Conservation (phyloP, 2,888 invertebrate genomes). For the Papilio elwesi region DNA sequence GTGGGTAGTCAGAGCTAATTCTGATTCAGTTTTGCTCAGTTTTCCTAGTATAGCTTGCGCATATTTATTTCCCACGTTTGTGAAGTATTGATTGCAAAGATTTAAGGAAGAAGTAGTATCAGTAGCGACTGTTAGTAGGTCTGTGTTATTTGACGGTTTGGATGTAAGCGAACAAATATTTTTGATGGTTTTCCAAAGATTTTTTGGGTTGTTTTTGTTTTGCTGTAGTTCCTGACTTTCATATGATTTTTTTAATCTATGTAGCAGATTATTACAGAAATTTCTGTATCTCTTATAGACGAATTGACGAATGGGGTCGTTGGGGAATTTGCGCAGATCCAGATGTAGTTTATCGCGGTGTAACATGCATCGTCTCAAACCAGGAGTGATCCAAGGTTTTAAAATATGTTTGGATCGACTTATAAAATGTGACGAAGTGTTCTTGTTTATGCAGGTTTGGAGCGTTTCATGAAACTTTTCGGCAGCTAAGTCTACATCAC, state of each 20-base stretch:
- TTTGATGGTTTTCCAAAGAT: not conserved
- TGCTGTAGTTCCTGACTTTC: not conserved
- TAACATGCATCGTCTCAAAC: too few species aligned
- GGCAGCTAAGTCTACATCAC: not conserved
- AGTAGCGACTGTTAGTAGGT: conserved; percentile 1
- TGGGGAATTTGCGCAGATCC: not conserved
- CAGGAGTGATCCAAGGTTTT: conserved; percentile 24
- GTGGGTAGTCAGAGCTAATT: not conserved
- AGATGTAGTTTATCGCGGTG: conserved; percentile 4
- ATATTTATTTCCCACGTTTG: not conserved
- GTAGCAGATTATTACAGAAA: too few species aligned
- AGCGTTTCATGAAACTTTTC: not conserved
- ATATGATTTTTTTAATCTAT: conserved; percentile 6
- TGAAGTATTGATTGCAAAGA: conserved; percentile 1
- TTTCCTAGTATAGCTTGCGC: not conserved
- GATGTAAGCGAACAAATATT: not conserved
- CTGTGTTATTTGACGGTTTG: not conserved
- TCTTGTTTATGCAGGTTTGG: not conserved
- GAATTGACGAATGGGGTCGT: not conserved
- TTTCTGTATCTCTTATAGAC: conserved; percentile 2
- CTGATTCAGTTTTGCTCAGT: conserved; percentile 1
- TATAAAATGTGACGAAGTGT: not conserved
- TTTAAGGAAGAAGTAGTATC: not conserved
- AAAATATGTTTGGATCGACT: not conserved
- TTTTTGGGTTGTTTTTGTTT: conserved; percentile 1